phyloP scores from a whole-genome alignment of 2,113 vertebrate species.

The Brachypodius melanocephalos region DNA sequence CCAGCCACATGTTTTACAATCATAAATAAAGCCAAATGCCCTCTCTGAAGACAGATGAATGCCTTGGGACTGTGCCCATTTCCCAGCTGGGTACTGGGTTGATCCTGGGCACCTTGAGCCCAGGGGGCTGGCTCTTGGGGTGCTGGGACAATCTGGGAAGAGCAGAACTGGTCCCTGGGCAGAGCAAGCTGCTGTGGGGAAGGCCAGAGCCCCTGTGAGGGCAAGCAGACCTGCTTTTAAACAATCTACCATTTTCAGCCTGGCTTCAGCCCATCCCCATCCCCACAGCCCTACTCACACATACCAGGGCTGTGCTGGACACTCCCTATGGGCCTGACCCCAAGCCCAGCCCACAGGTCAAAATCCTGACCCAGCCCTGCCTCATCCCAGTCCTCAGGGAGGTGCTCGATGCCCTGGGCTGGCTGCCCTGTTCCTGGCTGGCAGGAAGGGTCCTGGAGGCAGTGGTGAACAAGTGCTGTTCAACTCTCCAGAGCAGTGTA shows the following conservation, averaged over 20 bases:
- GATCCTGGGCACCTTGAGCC: not conserved
- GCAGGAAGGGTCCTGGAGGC: not conserved
- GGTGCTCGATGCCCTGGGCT: not conserved
- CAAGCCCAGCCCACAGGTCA: not conserved
- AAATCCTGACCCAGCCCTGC: not conserved
- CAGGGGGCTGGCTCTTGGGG: fast-evolving
- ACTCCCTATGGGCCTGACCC: not conserved
- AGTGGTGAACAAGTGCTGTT: not conserved
- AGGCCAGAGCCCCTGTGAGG: not conserved
- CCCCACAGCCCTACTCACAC: not conserved
- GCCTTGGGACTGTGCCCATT: not conserved
- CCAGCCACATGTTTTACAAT: not conserved
- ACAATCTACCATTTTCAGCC: not conserved
- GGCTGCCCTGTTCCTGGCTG: not conserved
- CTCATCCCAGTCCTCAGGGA: not conserved
- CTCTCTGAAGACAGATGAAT: not conserved
- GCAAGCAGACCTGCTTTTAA: not conserved
- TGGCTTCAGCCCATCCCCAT: not conserved
- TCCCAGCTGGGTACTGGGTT: not conserved
- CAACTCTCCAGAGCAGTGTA: not conserved
- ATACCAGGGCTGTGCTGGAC: not conserved
- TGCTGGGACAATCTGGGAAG: not conserved
- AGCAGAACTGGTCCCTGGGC: not conserved
- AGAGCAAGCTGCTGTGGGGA: not conserved
- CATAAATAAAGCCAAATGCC: not conserved